Conservation (phyloP, 2,113 vertebrate species). For the Damaliscus lunatus region DNA sequence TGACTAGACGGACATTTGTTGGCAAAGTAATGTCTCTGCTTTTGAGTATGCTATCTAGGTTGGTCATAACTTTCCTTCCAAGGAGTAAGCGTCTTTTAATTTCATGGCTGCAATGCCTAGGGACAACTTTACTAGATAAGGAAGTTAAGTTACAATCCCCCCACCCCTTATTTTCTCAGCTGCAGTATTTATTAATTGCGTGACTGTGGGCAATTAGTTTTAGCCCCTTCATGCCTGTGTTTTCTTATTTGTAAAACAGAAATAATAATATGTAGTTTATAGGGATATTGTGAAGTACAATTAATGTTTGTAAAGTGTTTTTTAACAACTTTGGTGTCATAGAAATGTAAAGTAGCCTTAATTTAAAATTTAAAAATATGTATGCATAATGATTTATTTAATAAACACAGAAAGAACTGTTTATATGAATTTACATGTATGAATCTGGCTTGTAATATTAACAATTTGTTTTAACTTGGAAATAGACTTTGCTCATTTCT, state of each 20-base stretch:
- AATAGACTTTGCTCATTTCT: constrained; percentile 40
- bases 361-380: constrained; percentile 66
- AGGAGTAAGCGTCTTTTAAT: too few species aligned
- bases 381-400: constrained; percentile 59
- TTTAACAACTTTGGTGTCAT: constrained; percentile 53
- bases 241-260: constrained; percentile 62
- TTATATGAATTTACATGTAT: constrained; percentile 52
- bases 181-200: constrained; percentile 21
- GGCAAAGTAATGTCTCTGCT: too few species aligned
- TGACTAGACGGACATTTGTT: too few species aligned
- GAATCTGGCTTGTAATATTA: constrained; percentile 47
- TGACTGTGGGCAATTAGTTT: constrained; percentile 50
- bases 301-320: constrained; percentile 65
- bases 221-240: constrained; percentile 27
- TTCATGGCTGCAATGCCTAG: too few species aligned
- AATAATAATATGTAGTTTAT: constrained; percentile 52
- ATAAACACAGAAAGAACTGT: constrained; percentile 45
- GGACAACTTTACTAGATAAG: constrained; percentile 19
- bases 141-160: constrained; percentile 11
- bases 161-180: background rate
- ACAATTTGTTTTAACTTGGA: constrained; percentile 49
- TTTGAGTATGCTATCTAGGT: too few species aligned
- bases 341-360: constrained; percentile 59
- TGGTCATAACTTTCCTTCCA: too few species aligned
- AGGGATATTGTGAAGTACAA: constrained; percentile 47